phyloP scores from a whole-genome alignment of 1,140 invertebrate genomes.

The Cherax quadricarinatus region DNA sequence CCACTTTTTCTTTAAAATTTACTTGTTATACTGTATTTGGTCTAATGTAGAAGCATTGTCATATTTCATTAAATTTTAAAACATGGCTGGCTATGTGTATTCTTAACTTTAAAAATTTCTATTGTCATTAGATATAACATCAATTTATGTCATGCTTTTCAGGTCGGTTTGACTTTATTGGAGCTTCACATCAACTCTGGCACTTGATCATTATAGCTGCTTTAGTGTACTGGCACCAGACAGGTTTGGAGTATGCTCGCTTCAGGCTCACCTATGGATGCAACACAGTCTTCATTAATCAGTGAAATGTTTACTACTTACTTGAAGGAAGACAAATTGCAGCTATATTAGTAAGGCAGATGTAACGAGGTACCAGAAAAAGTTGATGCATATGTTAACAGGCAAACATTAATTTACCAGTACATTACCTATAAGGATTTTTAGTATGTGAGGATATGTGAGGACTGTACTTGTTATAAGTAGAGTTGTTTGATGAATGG shows the following conservation, averaged over 20 bases:
- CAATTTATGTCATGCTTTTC: background rate
- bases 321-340: background rate
- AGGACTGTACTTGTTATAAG: too few relatives aligned
- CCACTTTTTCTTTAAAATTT: background rate
- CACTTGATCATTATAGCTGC: slow-evolving; percentile 57
- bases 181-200: slow-evolving; percentile 63
- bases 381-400: background rate
- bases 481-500: too few relatives aligned
- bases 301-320: background rate
- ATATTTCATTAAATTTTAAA: background rate
- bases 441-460: too few relatives aligned
- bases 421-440: background rate
- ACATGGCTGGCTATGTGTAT: too few relatives aligned
- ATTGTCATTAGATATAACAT: background rate
- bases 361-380: background rate
- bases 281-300: too few relatives aligned
- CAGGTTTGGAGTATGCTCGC: slow-evolving; percentile 51
- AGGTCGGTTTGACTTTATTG: slow-evolving; percentile 60
- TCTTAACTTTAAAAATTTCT: background rate
- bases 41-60: background rate
- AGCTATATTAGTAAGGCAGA: background rate
- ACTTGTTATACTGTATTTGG: background rate
- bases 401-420: background rate
- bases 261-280: slow-evolving; percentile 52
- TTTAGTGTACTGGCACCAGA: slow-evolving; percentile 62